phyloP scores from a whole-genome alignment of 1,140 invertebrate genomes.

The Ganaspis sp. region DNA sequence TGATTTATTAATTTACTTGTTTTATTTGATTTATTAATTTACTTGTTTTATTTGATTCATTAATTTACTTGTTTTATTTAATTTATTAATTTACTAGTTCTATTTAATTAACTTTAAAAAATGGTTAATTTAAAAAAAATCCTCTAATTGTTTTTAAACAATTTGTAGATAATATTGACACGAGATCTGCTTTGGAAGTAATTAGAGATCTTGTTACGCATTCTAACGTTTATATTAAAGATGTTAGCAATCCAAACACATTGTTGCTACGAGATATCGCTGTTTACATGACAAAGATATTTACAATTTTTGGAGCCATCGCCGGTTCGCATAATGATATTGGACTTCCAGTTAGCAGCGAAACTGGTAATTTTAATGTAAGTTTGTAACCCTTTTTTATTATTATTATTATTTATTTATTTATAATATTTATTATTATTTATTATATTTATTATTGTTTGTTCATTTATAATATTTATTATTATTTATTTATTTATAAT shows the following conservation, averaged over 20 bases:
- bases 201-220: constrained; percentile 89
- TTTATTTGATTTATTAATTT: no score
- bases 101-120: no score
- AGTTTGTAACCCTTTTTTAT: constrained; percentile 59
- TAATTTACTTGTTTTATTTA: no score
- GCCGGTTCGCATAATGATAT: constrained; percentile 81
- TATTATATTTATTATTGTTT: no score
- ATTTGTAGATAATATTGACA: constrained; percentile 94
- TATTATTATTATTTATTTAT: constrained; percentile 30
- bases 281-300: constrained; percentile 89
- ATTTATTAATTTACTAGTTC: no score
- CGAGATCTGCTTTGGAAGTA: constrained; percentile 87
- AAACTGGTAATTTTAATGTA: constrained; percentile 75
- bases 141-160: constrained; percentile 31
- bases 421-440: neutral
- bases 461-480: no score
- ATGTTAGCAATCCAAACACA: constrained; percentile 78
- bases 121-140: no score
- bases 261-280: constrained; percentile 83
- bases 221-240: constrained; percentile 91
- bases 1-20: no score
- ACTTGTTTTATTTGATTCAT: no score
- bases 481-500: no score
- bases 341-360: constrained; percentile 84
- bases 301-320: constrained; percentile 94